Evolutionary conservation across 1,140 invertebrate species (phyloP), one percentile per base, ranked within the genome.

Genomic region (Aphaenogaster rudis): DNA sequence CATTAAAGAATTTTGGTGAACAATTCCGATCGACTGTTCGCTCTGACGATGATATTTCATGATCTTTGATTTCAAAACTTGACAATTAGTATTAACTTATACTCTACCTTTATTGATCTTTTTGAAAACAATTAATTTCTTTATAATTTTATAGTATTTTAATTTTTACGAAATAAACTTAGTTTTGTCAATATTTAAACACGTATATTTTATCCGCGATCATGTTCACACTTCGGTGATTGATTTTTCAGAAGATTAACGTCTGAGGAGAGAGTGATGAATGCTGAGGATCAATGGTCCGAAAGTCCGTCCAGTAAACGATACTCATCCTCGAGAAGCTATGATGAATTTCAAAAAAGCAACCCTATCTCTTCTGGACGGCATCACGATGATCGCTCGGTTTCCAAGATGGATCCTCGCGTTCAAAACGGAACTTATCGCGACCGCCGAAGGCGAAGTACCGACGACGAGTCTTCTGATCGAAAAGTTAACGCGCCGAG

Each of bases 191-290:
- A 39, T 80, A 42, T 42, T 80, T 36, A 52, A 66, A 21, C 11
- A 33, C 0, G 0, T n/a, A 59, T 21, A 71, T 63, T 45, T 48
- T 39, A 42, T 77, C 21, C 3, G 13, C n/a, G 9, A 52, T 33
- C n/a, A 63, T 3, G 54, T 42, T 82, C 6, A 48, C 9, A 13
- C 13, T 2, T 45, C 15, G 39, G 33, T 13, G 6, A 21, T 59
- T 39, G 33, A 50, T 84, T 67, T 88, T 91, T 4, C 50, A 95
- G 94, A 11, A 88, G 90, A 8, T 91, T 94, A 92, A 92, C 92
- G 84, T 95, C 94, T 0, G 95, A 95, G 21, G 94, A 95, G 17
- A 88, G 92, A 77, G 89, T 95, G 36, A 92, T 87, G 39, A 91
- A 90, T 54, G 36, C 90, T 1, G 93, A 94, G 33, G 93, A 94